Evolutionary conservation across 2,888 invertebrate genomes (phyloP), one percentile per base, ranked within the genome.

Genomic region (Napeogenes sylphis): DNA sequence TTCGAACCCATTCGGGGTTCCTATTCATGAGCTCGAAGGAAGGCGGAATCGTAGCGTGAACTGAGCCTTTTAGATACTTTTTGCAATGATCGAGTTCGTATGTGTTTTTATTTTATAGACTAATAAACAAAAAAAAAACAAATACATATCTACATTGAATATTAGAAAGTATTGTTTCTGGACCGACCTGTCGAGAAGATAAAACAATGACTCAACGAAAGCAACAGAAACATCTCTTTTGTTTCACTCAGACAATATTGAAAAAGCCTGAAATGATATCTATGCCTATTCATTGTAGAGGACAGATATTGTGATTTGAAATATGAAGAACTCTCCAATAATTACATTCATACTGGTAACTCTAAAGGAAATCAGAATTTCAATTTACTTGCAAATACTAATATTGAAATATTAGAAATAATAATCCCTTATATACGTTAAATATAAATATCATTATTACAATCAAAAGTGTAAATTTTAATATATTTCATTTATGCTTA

Each of bases 161-260:
- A 69, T 64, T 66, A 62, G 58, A 59, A 38, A 45, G 6, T 56
- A 66, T 61, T 73, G 72, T 70, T 73, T 70, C 71, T 71, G 71
- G 71, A 67, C 69, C 73, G 67, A 73, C 70, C 70, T 71, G 75
- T 74, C 81, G 83, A 84, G 84, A 82, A 80, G 77, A 76, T 70
- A 62, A 68, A 65, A 85, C 84, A 85, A 85, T 83, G 71, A 74
- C 70, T 68, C 80, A 81, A 83, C 84, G 80, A 84, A 84, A 84
- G 83, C 82, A 82, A 83, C 75, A 73, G 68, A 68, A 75, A 73
- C 66, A 72, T 75, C 71, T 71, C 80, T 71, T 79, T 86, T 87
- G 87, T 87, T 78, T 77, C 63, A 63, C 63, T 67, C 69, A 75
- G 79, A 87, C 87, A 87, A 86, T 84, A 74, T 21, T 80, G 83